Evolutionary conservation across 1,140 invertebrate genomes (phyloP), one percentile per base, ranked within the genome.

Genomic region (Eufriesea mexicana): DNA sequence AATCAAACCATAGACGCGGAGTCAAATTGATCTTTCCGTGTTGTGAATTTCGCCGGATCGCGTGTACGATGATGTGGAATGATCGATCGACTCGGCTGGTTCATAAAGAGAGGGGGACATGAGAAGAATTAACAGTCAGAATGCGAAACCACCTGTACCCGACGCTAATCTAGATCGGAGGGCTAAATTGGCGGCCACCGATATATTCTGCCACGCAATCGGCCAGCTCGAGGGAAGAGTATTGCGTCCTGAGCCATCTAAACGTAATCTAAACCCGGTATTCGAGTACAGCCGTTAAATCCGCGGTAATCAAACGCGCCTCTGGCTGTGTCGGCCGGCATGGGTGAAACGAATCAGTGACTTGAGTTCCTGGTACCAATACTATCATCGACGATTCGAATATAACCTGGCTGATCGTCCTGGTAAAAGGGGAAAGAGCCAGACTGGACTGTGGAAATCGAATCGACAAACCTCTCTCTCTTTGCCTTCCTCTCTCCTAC

Each of bases 291-390:
- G 78, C 85, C 81, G 85, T 90, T 87, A 89, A 92, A 89, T 88
- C 86, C 84, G 85, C 77, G 79, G 87, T 91, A 91, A 90, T 90
- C 88, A 87, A 89, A 89, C 81, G 85, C 84, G 73, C 64, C 80
- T 61, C 78, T 76, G 55, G 57, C 73, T 66, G 55, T 82, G 78
- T 51, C 70, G 68, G 59, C 49, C 28, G 54, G 28, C 57, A 49
- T 71, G 61, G 57, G 28, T 45, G 42, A 59, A 64, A 55, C 83
- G 83, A 88, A 86, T 86, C 88, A 66, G 85, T 87, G 90, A 90
- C 84, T 88, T 71, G 80, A 84, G 79, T 68, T 71, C 57, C 79
- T 71, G 72, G 35, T 74, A 86, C 77, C 83, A 79, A 80, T 72
- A 86, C 75, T 51, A 84, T 79, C 70, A 42, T 83, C 80, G 54